Evolutionary conservation across 1,140 invertebrate genomes (phyloP).

Genomic region (Planococcus citri): DNA sequence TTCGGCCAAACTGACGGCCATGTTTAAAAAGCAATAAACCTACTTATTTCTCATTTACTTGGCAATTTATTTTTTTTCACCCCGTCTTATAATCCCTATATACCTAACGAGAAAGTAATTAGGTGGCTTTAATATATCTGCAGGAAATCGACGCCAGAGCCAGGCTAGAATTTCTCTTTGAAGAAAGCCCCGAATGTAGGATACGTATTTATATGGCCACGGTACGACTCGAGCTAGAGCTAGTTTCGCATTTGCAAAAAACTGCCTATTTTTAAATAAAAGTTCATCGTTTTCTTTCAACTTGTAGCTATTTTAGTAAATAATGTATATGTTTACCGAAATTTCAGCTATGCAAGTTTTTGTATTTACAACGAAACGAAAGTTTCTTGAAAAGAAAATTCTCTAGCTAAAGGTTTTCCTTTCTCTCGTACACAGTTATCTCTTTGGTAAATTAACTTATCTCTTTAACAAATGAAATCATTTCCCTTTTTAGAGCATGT

Average conservation of each 20-base stretch:
- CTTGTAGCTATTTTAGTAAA: not conserved
- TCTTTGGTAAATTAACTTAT: slow-evolving; percentile 3
- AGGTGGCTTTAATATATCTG: too few relatives aligned
- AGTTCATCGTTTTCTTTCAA: not conserved
- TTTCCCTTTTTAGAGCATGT: not conserved
- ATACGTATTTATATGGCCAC: too few relatives aligned
- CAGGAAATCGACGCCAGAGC: too few relatives aligned
- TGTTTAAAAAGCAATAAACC: too few relatives aligned
- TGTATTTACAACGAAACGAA: not conserved
- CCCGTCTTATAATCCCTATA: too few relatives aligned
- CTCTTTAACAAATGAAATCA: not conserved
- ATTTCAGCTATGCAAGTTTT: not conserved
- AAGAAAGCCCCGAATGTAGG: too few relatives aligned
- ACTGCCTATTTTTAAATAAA: not conserved
- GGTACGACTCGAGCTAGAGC: too few relatives aligned
- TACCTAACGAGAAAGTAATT: too few relatives aligned
- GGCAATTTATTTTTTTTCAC: too few relatives aligned
- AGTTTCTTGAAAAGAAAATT: slow-evolving; percentile 1
- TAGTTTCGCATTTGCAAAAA: too few relatives aligned
- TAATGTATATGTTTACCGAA: not conserved
- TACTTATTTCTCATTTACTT: too few relatives aligned
- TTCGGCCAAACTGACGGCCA: not conserved
- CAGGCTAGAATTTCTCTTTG: too few relatives aligned
- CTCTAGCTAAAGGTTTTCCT: not conserved
- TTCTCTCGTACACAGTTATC: not conserved